Percentiles rank a stretch among this genome's conserved stretches.
phyloP scores from a whole-genome alignment of 2,888 invertebrate species.

The Sepioteuthis lessoniana region DNA sequence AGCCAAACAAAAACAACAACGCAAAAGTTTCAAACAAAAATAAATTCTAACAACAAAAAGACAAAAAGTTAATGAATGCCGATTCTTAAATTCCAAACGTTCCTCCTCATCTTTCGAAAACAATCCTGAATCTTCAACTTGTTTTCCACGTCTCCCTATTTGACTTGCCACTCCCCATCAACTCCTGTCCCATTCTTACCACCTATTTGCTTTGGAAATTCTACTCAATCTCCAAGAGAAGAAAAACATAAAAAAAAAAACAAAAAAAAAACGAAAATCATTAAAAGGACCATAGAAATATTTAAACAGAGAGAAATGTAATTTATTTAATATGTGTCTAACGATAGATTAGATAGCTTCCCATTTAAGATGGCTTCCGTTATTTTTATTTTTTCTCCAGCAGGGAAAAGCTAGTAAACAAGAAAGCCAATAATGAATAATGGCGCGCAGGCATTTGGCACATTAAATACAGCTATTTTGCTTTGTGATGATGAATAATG shows the following conservation, averaged over 20 bases:
- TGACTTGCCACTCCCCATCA: background rate
- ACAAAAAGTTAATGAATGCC: background rate
- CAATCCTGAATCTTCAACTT: background rate
- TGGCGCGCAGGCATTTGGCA: background rate
- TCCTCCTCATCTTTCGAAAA: background rate
- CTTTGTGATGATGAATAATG: background rate
- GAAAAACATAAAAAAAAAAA: background rate
- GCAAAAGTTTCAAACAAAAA: background rate
- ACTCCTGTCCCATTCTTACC: too few species aligned
- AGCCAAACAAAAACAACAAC: background rate
- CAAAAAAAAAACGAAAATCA: background rate
- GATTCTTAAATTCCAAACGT: background rate
- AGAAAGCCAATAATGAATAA: background rate
- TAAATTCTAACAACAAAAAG: background rate
- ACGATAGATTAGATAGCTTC: background rate
- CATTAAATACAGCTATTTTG: background rate
- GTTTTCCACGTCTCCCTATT: background rate
- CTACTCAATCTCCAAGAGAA: background rate
- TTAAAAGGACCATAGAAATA: background rate
- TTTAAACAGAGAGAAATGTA: background rate
- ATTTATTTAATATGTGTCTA: constrained; percentile 20
- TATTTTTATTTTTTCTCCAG: background rate
- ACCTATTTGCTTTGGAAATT: background rate
- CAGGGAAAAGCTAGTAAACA: background rate
- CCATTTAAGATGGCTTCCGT: background rate